phyloP scores from a whole-genome alignment of 1,140 invertebrate genomes.

The Drosophila gunungcola region DNA sequence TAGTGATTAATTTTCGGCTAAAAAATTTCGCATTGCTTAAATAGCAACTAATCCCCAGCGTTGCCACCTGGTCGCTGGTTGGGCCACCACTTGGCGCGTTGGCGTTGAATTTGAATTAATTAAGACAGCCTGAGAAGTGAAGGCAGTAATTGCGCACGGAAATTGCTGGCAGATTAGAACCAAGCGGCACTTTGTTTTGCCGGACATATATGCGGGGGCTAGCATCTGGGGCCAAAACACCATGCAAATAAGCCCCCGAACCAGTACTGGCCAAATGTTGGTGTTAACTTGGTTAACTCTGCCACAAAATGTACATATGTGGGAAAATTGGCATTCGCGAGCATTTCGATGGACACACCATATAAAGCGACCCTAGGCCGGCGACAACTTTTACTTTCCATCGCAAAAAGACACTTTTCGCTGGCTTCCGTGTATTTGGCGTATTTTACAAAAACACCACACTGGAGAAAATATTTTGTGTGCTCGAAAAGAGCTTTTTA shows the following conservation, averaged over 20 bases:
- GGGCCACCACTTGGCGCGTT: conserved; percentile 64
- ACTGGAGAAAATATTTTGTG: neutral
- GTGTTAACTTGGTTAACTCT: conserved; percentile 61
- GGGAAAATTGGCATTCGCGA: conserved; percentile 79
- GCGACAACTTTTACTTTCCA: conserved; percentile 80
- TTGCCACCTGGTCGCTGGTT: conserved; percentile 15
- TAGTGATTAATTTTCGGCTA: neutral
- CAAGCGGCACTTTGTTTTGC: conserved; percentile 38
- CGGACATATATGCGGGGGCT: conserved; percentile 51
- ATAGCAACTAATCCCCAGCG: neutral
- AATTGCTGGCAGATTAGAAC: conserved; percentile 71
- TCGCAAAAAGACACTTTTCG: conserved; percentile 55
- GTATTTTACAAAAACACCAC: conserved; percentile 13
- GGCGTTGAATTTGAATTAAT: conserved; percentile 71
- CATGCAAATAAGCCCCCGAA: conserved; percentile 60
- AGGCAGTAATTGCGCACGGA: conserved; percentile 72
- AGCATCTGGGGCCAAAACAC: conserved; percentile 60
- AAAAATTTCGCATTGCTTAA: neutral
- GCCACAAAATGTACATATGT: conserved; percentile 74
- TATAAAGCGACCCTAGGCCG: conserved; percentile 70
- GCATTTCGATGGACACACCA: conserved; percentile 57
- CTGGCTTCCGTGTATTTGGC: conserved; percentile 63
- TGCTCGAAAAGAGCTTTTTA: neutral
- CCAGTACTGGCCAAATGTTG: conserved; percentile 66
- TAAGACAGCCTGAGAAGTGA: neutral